A percentile compares a stretch with the other conserved stretches of the same genome.
These are phyloP conservation scores for Dreissena rostriformis DNA, from an alignment of 1,140 invertebrate species.

Conservation along the genomic window DNA sequence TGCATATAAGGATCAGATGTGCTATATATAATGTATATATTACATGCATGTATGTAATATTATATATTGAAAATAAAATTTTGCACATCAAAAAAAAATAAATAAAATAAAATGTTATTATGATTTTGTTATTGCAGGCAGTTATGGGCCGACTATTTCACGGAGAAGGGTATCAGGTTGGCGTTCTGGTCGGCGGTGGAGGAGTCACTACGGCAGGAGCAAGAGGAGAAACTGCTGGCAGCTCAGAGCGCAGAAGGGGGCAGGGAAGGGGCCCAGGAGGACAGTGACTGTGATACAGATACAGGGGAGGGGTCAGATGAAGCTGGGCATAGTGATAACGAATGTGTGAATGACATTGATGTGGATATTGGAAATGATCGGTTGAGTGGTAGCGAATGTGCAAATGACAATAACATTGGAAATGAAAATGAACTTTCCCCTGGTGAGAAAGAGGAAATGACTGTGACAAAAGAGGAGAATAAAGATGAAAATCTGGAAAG, in stretches of 20 bases:
- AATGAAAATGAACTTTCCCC: no score
- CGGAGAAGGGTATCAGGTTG: conserved; percentile 85
- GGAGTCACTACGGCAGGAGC: conserved; percentile 72
- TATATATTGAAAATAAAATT: no score
- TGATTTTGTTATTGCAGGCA: conserved; percentile 77
- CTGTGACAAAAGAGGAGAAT: no score
- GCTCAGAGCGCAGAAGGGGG: neutral
- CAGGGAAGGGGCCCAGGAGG: conserved; percentile 1
- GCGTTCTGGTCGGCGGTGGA: conserved; percentile 93
- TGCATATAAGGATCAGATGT: no score
- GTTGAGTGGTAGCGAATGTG: neutral
- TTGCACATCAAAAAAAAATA: no score
- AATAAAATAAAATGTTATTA: no score
- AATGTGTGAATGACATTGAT: conserved; percentile 11
- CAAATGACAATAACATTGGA: no score
- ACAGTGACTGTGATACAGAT: conserved; percentile 50
- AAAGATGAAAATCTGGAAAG: no score
- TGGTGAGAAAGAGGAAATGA: no score
- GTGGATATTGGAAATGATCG: neutral
- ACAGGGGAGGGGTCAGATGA: conserved; percentile 2
- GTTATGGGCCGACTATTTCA: conserved; percentile 95
- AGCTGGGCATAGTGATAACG: conserved; percentile 22
- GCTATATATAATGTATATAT: no score
- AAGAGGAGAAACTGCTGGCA: conserved; percentile 48
- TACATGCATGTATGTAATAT: no score